Evolutionary conservation across 2,797 vertebrate species (phyloP).

Genomic region (Adrianichthys oophorus): DNA sequence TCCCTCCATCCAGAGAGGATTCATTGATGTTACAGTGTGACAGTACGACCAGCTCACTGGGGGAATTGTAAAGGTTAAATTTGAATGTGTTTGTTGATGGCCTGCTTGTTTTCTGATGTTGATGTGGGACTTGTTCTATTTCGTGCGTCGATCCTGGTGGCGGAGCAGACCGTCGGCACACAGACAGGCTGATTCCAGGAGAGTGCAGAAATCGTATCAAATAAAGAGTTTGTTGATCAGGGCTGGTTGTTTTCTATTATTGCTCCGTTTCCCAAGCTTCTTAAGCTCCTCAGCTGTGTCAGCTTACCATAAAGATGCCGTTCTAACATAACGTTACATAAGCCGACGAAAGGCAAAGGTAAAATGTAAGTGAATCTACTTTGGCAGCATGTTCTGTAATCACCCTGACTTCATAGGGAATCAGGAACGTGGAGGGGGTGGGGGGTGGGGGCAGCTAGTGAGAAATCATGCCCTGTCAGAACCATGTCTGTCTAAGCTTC

Average conservation of each 20-base stretch:
- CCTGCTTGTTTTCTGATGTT: slow-evolving; percentile 31
- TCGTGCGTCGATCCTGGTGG: slow-evolving; percentile 11
- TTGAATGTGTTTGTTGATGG: slow-evolving; percentile 51
- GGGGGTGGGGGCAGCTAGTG: slow-evolving; percentile 52
- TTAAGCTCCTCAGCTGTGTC: slow-evolving; percentile 62
- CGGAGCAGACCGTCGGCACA: slow-evolving; percentile 30
- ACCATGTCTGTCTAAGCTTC: slow-evolving; percentile 77
- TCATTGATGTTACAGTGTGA: slow-evolving; percentile 40
- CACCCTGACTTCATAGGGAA: slow-evolving; percentile 73
- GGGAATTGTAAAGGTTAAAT: slow-evolving; percentile 53
- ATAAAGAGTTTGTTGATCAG: slow-evolving; percentile 56
- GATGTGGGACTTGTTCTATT: slow-evolving; percentile 20
- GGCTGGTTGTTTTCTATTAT: slow-evolving; percentile 41
- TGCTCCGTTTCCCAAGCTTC: slow-evolving; percentile 35
- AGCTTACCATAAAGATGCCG: slow-evolving; percentile 66
- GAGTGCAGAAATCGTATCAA: slow-evolving; percentile 37
- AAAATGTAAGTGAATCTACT: slow-evolving; percentile 73
- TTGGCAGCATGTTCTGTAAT: slow-evolving; percentile 73
- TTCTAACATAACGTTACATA: slow-evolving; percentile 75
- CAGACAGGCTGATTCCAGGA: slow-evolving; percentile 47
- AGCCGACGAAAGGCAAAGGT: slow-evolving; percentile 72
- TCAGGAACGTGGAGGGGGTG: slow-evolving; percentile 64
- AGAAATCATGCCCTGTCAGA: slow-evolving; percentile 76
- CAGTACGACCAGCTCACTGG: slow-evolving; percentile 4
- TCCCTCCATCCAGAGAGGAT: slow-evolving; percentile 41